A percentile compares a stretch with the other conserved stretches of the same genome.
phyloP scores from a whole-genome alignment of 2,113 vertebrate species.

The Petaurus breviceps region DNA sequence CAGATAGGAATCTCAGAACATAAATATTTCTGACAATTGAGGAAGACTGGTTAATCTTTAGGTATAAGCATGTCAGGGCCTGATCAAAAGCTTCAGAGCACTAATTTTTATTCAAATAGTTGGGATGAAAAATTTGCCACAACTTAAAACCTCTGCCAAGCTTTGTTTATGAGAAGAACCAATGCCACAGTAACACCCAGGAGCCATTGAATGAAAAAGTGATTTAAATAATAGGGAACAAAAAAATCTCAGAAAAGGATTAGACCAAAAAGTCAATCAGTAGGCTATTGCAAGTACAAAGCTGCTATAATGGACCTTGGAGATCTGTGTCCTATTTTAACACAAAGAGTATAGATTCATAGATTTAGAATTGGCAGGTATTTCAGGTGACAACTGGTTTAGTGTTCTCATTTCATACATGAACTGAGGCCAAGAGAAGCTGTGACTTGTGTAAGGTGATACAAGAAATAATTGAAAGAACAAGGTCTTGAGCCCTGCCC shows the following conservation, averaged over 20 bases:
- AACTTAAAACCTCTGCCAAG: constrained; percentile 53
- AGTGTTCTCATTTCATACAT: not conserved
- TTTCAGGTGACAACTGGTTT: not conserved
- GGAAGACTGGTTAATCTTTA: constrained; percentile 27
- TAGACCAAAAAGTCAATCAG: constrained; percentile 41
- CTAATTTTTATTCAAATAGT: constrained; percentile 54
- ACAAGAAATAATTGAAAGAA: not conserved
- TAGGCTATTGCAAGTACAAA: not conserved
- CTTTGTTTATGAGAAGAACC: constrained; percentile 39
- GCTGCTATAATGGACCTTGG: not conserved
- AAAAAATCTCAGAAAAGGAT: constrained; percentile 47
- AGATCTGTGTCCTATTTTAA: constrained; percentile 47
- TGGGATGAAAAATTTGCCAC: constrained; percentile 54
- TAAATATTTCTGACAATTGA: constrained; percentile 37
- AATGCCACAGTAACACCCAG: constrained; percentile 26
- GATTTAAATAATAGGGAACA: constrained; percentile 54
- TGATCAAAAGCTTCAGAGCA: constrained; percentile 37
- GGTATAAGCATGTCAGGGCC: constrained; percentile 36
- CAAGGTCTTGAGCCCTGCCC: not conserved
- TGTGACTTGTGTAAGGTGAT: not conserved
- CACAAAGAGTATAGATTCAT: not conserved
- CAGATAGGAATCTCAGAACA: constrained; percentile 13
- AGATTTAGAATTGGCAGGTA: constrained; percentile 27
- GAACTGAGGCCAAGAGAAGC: not conserved
- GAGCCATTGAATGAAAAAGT: not conserved